Evolutionary conservation across 2,113 vertebrate species (phyloP).

Genomic region (Eurystomus gularis): DNA sequence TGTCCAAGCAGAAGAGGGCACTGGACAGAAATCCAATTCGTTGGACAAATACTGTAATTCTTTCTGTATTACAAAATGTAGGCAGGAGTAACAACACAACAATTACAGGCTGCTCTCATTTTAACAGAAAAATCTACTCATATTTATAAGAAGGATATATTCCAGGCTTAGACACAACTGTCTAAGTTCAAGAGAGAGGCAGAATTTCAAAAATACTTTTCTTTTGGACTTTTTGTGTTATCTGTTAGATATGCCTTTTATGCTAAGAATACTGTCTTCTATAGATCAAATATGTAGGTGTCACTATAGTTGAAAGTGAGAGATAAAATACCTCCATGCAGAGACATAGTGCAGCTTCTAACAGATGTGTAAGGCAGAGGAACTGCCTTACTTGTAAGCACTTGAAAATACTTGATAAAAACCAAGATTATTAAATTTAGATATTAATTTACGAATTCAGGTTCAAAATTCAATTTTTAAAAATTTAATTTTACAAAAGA

Average conservation of each 20-base stretch:
- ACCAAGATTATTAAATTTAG: neutral
- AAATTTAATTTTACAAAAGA: neutral
- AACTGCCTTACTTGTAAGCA: too few species aligned
- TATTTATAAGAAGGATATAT: neutral
- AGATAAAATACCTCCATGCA: neutral
- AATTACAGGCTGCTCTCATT: neutral
- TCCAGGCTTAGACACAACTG: neutral
- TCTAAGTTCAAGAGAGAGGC: neutral
- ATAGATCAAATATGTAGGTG: neutral
- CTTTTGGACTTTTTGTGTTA: neutral
- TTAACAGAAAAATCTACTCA: neutral
- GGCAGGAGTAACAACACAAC: neutral
- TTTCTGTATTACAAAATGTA: neutral
- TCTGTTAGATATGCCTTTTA: neutral
- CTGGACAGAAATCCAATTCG: neutral
- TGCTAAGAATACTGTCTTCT: neutral
- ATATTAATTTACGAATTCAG: neutral
- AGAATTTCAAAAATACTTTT: neutral
- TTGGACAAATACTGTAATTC: neutral
- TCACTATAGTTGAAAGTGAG: neutral
- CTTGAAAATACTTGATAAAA: too few species aligned
- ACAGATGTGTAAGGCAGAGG: neutral
- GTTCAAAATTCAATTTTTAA: neutral
- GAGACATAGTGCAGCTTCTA: neutral
- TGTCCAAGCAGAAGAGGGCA: neutral